Conservation (phyloP, 2,113 vertebrate genomes). For the Chaetops frenatus region DNA sequence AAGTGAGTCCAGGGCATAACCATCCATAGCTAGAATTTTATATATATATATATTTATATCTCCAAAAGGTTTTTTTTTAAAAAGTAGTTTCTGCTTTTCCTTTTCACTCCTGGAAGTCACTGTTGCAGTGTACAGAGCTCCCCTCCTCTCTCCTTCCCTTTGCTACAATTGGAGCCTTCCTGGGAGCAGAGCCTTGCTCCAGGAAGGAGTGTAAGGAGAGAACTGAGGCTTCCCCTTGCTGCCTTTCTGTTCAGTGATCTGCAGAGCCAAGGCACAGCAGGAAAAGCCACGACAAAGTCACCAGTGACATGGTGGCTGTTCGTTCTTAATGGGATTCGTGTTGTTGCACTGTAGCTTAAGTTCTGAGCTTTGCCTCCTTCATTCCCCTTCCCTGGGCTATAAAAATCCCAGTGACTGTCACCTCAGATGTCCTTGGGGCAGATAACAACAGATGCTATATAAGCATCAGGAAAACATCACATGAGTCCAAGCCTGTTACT, state of each 20-base stretch:
- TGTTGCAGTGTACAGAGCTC: background rate
- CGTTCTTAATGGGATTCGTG: background rate
- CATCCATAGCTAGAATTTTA: background rate
- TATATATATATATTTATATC: background rate
- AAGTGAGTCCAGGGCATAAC: background rate
- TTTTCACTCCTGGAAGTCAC: background rate
- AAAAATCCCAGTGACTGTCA: background rate
- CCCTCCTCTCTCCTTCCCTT: background rate
- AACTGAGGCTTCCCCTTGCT: background rate
- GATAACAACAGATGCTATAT: background rate
- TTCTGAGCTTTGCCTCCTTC: background rate
- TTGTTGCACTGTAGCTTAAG: background rate
- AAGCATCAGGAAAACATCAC: background rate
- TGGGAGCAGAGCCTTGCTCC: background rate
- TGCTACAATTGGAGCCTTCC: background rate
- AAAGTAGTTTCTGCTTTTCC: background rate
- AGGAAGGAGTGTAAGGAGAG: fast-evolving
- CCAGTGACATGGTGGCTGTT: background rate
- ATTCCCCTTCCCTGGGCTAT: background rate
- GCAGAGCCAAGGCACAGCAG: background rate
- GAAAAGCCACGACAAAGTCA: fast-evolving
- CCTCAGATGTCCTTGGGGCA: background rate
- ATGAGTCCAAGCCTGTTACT: background rate
- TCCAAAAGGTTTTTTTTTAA: background rate
- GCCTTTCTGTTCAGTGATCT: background rate